Base-by-base conservation (phyloP, 1,140 invertebrate genomes). In the Lasioglossum albipes region DNA sequence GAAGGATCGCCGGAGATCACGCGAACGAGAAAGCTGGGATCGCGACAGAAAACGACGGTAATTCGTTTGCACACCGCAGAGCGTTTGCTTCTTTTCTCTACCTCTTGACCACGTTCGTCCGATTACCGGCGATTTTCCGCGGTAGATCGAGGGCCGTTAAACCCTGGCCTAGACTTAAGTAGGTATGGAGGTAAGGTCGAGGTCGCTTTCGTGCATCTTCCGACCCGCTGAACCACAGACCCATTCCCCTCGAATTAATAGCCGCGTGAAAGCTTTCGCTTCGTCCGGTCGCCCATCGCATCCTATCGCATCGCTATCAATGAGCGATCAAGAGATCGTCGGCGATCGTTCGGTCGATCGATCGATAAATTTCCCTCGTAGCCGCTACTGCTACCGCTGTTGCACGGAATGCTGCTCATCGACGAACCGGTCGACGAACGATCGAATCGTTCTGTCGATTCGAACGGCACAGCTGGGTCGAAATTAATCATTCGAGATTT, bases 131-230 rank as follows among this genome's bases (percentile, higher is more conserved):
- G 18, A 20, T 42, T 62, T 52, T 75, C 57, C 74, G 64, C 45
- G n/a, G n/a, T n/a, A 71, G 82, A 85, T 76, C 70, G 82, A 75
- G 76, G 82, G 59, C 59, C 76, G 82, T 68, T 72, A 74, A 84
- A 82, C 70, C 85, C 82, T 87, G 86, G 78, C 86, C 86, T 87
- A 87, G 79, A 87, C 86, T 79, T 54, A 92, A 91, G 90, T 91
- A 90, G 90, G 90, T 91, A 91, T 91, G 83, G 90, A 91, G 90
- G 91, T 90, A 87, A 90, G 86, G 86, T 87, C 86, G 87, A 87
- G 89, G 89, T 90, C 80, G 62, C 67, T 79, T 72, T 78, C 70
- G 42, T 81, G 41, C 59, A 72, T 41, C 36, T 52, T 49, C 45
- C 57, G 18, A 27, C 59, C 61, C 57, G 77, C n/a, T 49, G 73